Base-by-base conservation (phyloP, 2,797 vertebrate species). In the Rhincodon typus region DNA sequence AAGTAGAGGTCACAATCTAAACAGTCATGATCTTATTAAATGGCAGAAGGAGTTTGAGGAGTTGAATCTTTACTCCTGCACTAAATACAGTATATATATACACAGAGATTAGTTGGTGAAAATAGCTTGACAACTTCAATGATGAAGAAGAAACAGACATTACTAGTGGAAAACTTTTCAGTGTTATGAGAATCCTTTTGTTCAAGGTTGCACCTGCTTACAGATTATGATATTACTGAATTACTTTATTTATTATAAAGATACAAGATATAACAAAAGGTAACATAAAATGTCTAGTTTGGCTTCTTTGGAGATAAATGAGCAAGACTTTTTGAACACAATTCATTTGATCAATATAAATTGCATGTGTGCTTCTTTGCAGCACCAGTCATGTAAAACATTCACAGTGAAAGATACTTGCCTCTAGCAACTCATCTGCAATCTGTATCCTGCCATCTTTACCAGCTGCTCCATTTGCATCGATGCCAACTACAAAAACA, bases 401-500 rank as follows among this genome's bases (percentile, higher is more conserved):
- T 50, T 38, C 93, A 94, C 30, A 25, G 69, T 50, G 25, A 94
- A 15, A 57, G 46, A 74, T 77, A 97, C 97, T 98, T 96, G 99
- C 99, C 98, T 99, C 99, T 95, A 99, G 97, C 96, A 99, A 98
- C 96, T 99, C 99, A 96, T 99, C 99, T 70, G 98, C 99, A 96
- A 99, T 98, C 67, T 98, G 97, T 95, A 99, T 97, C 62, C 98
- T 98, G 91, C 98, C 98, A 46, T 99, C 99, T 97, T 97, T 98
- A 34, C 99, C 98, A 6, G 98, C 99, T 30, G 99, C 99, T 96
- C 99, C 99, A 57, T 96, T 98, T 97, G 99, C 98, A 96, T 99
- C 99, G 96, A 99, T 99, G 95, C 98, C 99, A 97, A 99, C 99
- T 96, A 99, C 97, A 95, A 99, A 99, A 96, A 99, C 99, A 86